Evolutionary conservation across 2,797 vertebrate species (phyloP).

Genomic region (Choloepus didactylus): DNA sequence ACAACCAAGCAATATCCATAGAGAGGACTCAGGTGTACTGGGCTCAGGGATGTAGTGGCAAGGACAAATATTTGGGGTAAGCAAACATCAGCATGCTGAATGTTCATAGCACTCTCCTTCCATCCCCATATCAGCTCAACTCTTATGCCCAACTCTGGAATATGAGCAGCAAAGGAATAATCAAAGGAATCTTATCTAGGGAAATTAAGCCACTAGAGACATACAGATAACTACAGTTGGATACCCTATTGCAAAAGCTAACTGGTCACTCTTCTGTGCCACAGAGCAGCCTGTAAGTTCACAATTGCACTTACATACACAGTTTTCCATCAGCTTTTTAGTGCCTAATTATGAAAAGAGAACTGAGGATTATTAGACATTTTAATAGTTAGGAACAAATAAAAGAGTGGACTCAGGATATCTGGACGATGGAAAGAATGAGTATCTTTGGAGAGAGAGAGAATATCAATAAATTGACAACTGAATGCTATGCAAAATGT

Average conservation of each 20-base stretch:
- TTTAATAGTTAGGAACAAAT: constrained; percentile 46
- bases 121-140: not conserved
- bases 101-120: not conserved
- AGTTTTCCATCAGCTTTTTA: constrained; percentile 4
- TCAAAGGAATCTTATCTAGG: not conserved
- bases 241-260: not conserved
- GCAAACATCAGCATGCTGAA: not conserved
- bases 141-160: not conserved
- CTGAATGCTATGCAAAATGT: not conserved
- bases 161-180: not conserved
- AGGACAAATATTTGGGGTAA: not conserved
- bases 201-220: not conserved
- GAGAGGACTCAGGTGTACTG: not conserved
- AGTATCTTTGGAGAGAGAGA: not conserved
- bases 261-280: not conserved
- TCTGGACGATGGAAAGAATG: not conserved
- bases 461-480: not conserved
- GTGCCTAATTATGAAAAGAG: not conserved
- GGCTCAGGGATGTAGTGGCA: not conserved
- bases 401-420: not conserved
- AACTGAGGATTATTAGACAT: not conserved
- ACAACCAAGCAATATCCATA: not conserved
- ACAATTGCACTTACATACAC: not conserved
- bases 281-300: not conserved
- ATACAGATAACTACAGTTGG: not conserved